These are phyloP conservation scores for Chirona hameri DNA, from an alignment of 2,888 invertebrate species.

Conservation along the genomic window DNA sequence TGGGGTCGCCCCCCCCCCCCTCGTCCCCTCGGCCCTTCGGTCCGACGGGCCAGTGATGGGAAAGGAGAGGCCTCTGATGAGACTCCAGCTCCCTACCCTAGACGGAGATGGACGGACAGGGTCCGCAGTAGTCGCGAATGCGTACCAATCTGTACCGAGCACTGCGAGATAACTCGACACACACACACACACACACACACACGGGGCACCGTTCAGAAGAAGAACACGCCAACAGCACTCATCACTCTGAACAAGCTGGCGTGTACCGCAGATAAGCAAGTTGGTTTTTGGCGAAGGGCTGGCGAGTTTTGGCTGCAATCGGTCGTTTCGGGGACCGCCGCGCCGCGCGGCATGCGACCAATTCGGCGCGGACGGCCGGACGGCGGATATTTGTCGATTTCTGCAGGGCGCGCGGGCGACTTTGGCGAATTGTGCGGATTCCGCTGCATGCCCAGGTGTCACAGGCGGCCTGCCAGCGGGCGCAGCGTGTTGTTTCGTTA, in stretches of 20 bases:
- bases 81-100: too few relatives aligned
- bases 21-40: not conserved
- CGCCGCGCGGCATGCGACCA: not conserved
- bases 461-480: not conserved
- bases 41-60: not conserved
- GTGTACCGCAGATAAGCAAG: too few relatives aligned
- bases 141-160: too few relatives aligned
- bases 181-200: too few relatives aligned
- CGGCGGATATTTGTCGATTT: constrained; percentile 3
- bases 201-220: too few relatives aligned
- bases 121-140: too few relatives aligned
- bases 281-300: not conserved
- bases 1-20: not conserved
- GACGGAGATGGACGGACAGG: too few relatives aligned
- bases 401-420: not conserved
- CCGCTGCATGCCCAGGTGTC: not conserved
- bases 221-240: too few relatives aligned
- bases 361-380: not conserved
- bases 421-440: not conserved
- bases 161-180: too few relatives aligned
- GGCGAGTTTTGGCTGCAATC: not conserved
- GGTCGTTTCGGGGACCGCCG: not conserved
- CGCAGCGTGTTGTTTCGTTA: not conserved
- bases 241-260: too few relatives aligned
- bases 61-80: not conserved